Base-by-base conservation (phyloP, 2,888 invertebrate genomes). In the Autographa pulchrina region DNA sequence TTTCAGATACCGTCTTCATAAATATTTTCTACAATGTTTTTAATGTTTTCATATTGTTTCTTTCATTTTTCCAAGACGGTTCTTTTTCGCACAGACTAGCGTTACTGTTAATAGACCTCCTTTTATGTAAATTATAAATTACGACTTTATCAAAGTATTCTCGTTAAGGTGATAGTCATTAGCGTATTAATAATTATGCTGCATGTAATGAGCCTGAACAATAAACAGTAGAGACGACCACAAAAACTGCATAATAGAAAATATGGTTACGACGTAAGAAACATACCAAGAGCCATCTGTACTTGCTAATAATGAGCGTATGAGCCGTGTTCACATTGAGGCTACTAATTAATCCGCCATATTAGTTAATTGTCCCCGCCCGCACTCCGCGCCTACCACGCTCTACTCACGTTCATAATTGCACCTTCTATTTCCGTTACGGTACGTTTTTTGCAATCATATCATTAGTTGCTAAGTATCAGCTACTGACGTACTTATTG, bases 301-400 rank as follows among this genome's bases (percentile, higher is more conserved):
- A 68, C 60, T 68, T 65, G 78, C 63, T 74, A 79, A 84, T 85
- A 72, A 85, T 80, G 80, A 82, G 76, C 82, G 70, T 73, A 65
- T 77, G 66, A 74, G 73, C 83, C 65, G 31, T 71, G 83, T 84
- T 85, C 83, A 80, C 82, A 74, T 74, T 75, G 83, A 87, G 85
- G 77, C 88, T 85, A 86, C 79, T 89, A 92, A 93, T 93, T 92
- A 91, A 87, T 86, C 90, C 90, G 90, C 92, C 92, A 92, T 92
- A 92, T 93, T 92, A 92, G 86, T 90, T 92, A 91, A 92, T 92
- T 89, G 88, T 81, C 65, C 80, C 85, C 87, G 86, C 77, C 81
- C 72, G 54, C 67, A 84, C 84, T 75, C 76, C 75, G 82, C 82
- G 75, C 70, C 59, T 82, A 85, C 81, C 79, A 84, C 87, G 88